Base-by-base conservation (phyloP, 2,888 invertebrate species). In the Heliconius cydno region DNA sequence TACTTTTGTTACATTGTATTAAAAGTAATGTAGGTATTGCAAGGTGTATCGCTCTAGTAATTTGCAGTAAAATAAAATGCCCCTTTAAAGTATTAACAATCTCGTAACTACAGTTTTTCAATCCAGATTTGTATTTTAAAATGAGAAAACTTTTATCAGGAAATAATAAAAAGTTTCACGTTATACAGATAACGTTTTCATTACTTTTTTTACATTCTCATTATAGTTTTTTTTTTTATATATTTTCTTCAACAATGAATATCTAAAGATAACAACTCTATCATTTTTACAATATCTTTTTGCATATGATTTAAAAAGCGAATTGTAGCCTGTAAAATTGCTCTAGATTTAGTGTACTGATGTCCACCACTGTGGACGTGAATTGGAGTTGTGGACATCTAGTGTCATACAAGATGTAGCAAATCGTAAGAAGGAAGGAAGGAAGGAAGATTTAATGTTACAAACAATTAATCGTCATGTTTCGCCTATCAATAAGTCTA, bases 11-110 rank as follows among this genome's bases (percentile, higher is more conserved):
- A 34, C 52, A 52, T 52, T 52, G 19, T 52, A 52, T 52, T 19
- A 60, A 60, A 72, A 30, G 30, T 34, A 73, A 60, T 15, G n/a
- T 73, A 60, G n/a, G 60, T 60, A 60, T 60, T n/a, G 15, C 57
- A n/a, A n/a, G 25, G 34, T 60, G 34, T 60, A 73, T 73, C 60
- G 60, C 34, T 57, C 34, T 60, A 57, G 60, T 73, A 38, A 73
- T 73, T 73, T 60, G 73, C 73, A 60, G 60, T 73, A 57, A 73
- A 73, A 73, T 34, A 60, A 38, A 73, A 60, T 60, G 60, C 34
- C 34, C 57, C n/a, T 73, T 34, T 77, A 77, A 71, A 77, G 30
- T 41, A 46, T 72, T 57, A 71, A 63, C 57, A 71, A 77, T 46
- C 63, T 41, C 28, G 71, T 28, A 41, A 46, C 41, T 70, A 41